Evolutionary conservation across 1,140 invertebrate genomes (phyloP).

Genomic region (Nasonia longicornis): DNA sequence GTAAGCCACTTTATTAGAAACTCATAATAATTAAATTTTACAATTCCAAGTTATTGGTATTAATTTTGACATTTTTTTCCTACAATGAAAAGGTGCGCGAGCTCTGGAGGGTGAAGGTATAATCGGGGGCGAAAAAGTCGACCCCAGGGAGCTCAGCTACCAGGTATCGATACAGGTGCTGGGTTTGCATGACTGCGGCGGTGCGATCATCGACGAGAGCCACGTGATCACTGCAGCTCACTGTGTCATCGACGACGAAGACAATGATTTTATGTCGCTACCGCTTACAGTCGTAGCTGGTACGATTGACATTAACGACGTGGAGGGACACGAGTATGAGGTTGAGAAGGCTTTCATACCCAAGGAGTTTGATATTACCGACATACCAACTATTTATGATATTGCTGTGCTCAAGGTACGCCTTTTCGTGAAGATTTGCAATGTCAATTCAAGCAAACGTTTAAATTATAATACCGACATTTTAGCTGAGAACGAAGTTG

Average conservation of each 20-base stretch:
- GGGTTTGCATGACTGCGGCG: slow-evolving; percentile 66
- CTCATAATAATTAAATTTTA: too few species aligned
- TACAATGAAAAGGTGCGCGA: not conserved
- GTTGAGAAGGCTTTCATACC: not conserved
- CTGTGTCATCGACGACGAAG: slow-evolving; percentile 55
- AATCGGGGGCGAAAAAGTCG: slow-evolving; percentile 21
- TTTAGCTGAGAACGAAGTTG: slow-evolving; percentile 1
- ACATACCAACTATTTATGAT: not conserved
- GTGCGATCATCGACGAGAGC: slow-evolving; percentile 63
- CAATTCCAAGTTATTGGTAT: too few species aligned
- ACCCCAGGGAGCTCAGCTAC: slow-evolving; percentile 56
- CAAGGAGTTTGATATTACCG: not conserved
- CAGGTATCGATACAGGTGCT: slow-evolving; percentile 54
- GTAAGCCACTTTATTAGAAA: not conserved
- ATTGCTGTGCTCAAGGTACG: slow-evolving; percentile 22
- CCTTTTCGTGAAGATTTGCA: not conserved
- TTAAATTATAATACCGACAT: not conserved
- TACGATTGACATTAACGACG: not conserved
- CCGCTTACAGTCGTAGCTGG: slow-evolving; percentile 6
- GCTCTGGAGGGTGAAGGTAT: slow-evolving; percentile 23
- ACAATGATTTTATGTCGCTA: not conserved
- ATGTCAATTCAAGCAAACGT: not conserved
- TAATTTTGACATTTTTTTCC: not conserved
- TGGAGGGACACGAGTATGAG: not conserved
- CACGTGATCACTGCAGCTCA: slow-evolving; percentile 69